These are phyloP conservation scores for Cyprinodon brontotheroides DNA, from an alignment of 2,113 vertebrate species.

Conservation along the genomic window DNA sequence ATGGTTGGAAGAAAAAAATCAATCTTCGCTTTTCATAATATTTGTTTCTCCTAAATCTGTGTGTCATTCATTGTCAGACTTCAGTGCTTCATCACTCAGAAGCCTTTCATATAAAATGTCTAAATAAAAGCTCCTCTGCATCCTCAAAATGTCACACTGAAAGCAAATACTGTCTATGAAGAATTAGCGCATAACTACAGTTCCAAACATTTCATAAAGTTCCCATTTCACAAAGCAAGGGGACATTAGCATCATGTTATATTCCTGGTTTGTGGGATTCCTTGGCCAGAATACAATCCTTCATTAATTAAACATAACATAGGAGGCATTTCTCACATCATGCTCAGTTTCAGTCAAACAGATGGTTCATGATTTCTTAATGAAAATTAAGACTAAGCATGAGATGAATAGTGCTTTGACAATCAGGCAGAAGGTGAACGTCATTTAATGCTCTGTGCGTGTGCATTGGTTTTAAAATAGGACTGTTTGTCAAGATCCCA, in stretches of 20 bases:
- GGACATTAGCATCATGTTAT: conserved; percentile 46
- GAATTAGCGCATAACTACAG: conserved; percentile 3
- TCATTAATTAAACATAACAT: conserved; percentile 67
- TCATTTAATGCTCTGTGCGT: conserved; percentile 8
- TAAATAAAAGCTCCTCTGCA: conserved; percentile 20
- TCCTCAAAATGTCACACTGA: conserved; percentile 16
- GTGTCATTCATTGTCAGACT: conserved; percentile 30
- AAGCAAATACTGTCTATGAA: not conserved
- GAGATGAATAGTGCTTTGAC: conserved; percentile 38
- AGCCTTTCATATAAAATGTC: conserved; percentile 28
- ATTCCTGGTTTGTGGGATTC: conserved; percentile 41
- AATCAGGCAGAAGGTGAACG: conserved; percentile 37
- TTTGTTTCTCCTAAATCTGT: conserved; percentile 15
- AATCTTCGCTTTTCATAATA: not conserved
- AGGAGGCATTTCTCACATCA: conserved; percentile 58
- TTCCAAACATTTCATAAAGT: conserved; percentile 3
- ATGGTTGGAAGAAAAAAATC: conserved; percentile 4
- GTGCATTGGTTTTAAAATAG: conserved; percentile 33
- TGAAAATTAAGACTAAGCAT: conserved; percentile 55
- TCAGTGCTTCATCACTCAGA: conserved; percentile 29
- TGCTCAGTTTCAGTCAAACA: conserved; percentile 59
- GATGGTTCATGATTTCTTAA: conserved; percentile 74
- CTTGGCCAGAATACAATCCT: conserved; percentile 35
- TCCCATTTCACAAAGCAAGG: conserved; percentile 40
- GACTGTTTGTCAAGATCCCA: conserved; percentile 47